A percentile compares a stretch with the other conserved stretches of the same genome.
These are phyloP conservation scores for Capitella teleta DNA, from an alignment of 1,140 invertebrate genomes.

Conservation along the genomic window DNA sequence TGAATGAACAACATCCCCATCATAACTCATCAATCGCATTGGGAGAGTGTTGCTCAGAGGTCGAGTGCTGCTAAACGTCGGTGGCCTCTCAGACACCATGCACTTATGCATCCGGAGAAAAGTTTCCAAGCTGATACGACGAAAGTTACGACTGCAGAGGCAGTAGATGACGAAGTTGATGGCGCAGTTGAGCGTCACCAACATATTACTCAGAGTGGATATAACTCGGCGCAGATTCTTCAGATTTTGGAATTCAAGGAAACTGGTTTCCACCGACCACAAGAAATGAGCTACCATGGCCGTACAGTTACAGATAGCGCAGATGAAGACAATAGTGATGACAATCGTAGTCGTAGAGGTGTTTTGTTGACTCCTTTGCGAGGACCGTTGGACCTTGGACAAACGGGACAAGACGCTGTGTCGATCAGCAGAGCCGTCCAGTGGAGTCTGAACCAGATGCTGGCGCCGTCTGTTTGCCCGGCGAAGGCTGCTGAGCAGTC, in stretches of 20 bases:
- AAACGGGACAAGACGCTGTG: too few relatives aligned
- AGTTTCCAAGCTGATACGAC: too few relatives aligned
- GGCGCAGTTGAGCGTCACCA: constrained; percentile 10
- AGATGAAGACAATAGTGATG: constrained; percentile 8
- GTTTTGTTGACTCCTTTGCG: too few relatives aligned
- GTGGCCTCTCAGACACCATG: too few relatives aligned
- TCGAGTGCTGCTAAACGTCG: too few relatives aligned
- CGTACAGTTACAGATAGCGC: constrained; percentile 10
- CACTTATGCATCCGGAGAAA: too few relatives aligned
- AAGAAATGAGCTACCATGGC: constrained; percentile 10
- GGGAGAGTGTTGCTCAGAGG: too few relatives aligned
- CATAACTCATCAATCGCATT: too few relatives aligned
- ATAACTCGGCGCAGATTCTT: not conserved
- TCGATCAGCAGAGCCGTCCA: too few relatives aligned
- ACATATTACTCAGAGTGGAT: constrained; percentile 8
- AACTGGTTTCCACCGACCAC: constrained; percentile 5
- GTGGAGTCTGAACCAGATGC: not conserved
- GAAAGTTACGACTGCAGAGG: constrained; percentile 11
- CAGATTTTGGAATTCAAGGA: not conserved
- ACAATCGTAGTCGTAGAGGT: constrained; percentile 12
- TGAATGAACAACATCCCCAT: too few relatives aligned
- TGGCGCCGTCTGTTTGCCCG: constrained; percentile 2
- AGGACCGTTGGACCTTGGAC: too few relatives aligned
- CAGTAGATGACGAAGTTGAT: constrained; percentile 16
- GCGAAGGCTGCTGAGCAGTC: constrained; percentile 6